These are phyloP conservation scores for Oligia latruncula DNA, from an alignment of 2,888 invertebrate species.

Conservation along the genomic window DNA sequence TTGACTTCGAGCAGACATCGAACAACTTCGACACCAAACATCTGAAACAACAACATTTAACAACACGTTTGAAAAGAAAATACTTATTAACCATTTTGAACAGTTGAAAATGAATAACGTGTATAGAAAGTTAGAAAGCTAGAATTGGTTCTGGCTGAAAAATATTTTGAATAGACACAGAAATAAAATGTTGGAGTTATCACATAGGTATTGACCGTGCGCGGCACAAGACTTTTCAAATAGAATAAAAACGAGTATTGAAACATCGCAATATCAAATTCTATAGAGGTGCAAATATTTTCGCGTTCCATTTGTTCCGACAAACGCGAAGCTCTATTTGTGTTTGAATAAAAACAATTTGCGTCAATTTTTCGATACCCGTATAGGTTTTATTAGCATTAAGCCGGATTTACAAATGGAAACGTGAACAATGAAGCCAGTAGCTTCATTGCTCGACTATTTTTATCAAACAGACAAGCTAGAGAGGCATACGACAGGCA, in stretches of 20 bases:
- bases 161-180: constrained; percentile 10
- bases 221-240: constrained; percentile 17
- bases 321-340: constrained; percentile 29
- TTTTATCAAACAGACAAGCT: constrained; percentile 68
- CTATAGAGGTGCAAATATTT: constrained; percentile 50
- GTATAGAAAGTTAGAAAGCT: background rate
- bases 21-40: constrained; percentile 98
- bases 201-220: constrained; percentile 12
- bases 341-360: constrained; percentile 38
- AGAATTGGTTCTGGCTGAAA: constrained; percentile 5
- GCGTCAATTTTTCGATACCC: constrained; percentile 38
- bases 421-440: background rate
- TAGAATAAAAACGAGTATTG: constrained; percentile 33
- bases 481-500: constrained; percentile 75
- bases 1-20: constrained; percentile 98
- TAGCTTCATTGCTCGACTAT: background rate
- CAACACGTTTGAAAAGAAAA: background rate
- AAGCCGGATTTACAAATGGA: constrained; percentile 3
- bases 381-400: constrained; percentile 34
- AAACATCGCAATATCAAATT: constrained; percentile 47
- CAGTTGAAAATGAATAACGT: background rate
- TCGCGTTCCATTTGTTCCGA: constrained; percentile 41
- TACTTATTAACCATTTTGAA: background rate
- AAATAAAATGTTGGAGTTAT: constrained; percentile 33
- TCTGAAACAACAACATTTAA: constrained; percentile 81